These are phyloP conservation scores for Proteles cristata DNA, from an alignment of 2,113 vertebrate genomes.

Conservation along the genomic window DNA sequence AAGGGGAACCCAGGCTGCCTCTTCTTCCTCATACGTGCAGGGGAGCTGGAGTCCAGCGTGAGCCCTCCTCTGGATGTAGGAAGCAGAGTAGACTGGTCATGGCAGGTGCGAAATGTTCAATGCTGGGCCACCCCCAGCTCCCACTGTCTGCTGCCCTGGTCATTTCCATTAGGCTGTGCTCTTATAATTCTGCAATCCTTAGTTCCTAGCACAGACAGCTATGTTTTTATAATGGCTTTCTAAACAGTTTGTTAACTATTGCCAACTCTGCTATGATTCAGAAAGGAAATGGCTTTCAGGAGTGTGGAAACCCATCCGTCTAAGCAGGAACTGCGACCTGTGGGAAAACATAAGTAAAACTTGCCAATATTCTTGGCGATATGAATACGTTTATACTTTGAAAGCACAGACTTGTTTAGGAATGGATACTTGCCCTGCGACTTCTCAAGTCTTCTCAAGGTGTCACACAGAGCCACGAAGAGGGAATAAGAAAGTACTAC, in stretches of 20 bases:
- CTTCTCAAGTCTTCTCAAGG: neutral
- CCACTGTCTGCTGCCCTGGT: neutral
- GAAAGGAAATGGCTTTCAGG: conserved; percentile 27
- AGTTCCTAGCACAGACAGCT: neutral
- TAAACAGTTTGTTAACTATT: neutral
- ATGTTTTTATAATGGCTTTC: neutral
- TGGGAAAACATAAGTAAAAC: neutral
- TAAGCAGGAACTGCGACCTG: neutral
- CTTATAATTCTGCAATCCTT: neutral
- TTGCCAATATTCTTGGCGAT: neutral
- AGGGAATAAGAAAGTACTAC: neutral
- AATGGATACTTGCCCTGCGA: neutral
- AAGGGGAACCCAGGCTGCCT: too few species aligned
- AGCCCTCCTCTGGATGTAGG: neutral
- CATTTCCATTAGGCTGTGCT: neutral
- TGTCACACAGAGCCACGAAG: neutral
- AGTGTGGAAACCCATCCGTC: neutral
- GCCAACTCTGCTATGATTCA: neutral
- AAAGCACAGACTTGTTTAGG: neutral
- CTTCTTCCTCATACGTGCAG: neutral
- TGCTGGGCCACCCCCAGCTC: neutral
- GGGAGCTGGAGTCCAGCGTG: fast-evolving
- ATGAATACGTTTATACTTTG: neutral
- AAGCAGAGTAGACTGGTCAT: fast-evolving
- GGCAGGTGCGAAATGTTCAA: too few species aligned